Percentiles rank a stretch among this genome's conserved stretches.
phyloP scores from a whole-genome alignment of 64 coral and sea anemone genomes.

The Stichodactyla mertensii region DNA sequence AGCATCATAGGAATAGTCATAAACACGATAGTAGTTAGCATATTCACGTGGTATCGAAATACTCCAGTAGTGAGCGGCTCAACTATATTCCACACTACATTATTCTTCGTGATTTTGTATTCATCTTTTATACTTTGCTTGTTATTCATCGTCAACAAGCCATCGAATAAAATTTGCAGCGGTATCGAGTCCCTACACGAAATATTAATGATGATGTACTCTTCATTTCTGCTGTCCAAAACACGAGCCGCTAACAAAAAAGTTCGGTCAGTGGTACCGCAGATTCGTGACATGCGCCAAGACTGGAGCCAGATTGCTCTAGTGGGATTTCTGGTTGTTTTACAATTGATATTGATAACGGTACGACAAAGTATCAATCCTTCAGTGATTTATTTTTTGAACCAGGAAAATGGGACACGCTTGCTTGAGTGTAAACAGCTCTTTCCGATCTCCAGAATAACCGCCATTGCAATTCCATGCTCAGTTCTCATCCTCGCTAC shows the following conservation, averaged over 20 bases:
- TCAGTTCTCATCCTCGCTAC: conserved; percentile 64
- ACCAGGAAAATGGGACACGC: conserved; percentile 52
- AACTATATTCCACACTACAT: conserved; percentile 17
- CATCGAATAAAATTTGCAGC: conserved; percentile 50
- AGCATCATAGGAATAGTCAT: conserved; percentile 50
- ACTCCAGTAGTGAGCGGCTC: conserved; percentile 65
- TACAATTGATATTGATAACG: conserved; percentile 59
- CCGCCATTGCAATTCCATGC: conserved; percentile 56
- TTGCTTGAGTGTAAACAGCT: conserved; percentile 59
- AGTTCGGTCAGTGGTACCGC: conserved; percentile 47
- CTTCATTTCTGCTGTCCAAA: conserved; percentile 64
- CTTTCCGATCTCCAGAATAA: conserved; percentile 42
- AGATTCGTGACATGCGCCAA: conserved; percentile 19
- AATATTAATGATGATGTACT: conserved; percentile 41
- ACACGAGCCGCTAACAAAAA: conserved; percentile 48
- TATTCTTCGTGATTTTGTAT: conserved; percentile 51
- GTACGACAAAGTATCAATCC: conserved; percentile 43
- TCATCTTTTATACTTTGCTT: conserved; percentile 50
- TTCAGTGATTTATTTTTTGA: conserved; percentile 40
- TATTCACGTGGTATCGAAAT: conserved; percentile 23
- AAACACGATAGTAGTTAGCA: conserved; percentile 18
- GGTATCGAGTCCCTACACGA: conserved; percentile 26
- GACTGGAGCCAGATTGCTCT: conserved; percentile 32
- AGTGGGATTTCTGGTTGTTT: conserved; percentile 19
- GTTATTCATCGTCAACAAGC: conserved; percentile 36